Percentiles rank a stretch among this genome's conserved stretches.
Evolutionary conservation across 2,113 vertebrate species (phyloP).

Genomic region (Melanocharis versteri): DNA sequence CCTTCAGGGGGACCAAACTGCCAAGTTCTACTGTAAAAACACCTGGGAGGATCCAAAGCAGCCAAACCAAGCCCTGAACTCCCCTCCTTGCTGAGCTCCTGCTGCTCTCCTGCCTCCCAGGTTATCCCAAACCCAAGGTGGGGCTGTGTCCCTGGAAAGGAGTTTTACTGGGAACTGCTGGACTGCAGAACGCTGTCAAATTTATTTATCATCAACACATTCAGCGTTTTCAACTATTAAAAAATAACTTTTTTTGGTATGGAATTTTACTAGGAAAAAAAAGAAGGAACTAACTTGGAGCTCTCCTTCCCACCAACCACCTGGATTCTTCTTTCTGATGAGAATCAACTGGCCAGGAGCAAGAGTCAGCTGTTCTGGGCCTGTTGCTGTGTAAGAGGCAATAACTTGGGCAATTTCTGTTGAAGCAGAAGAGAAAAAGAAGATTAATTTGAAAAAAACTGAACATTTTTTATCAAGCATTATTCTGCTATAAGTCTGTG

Average conservation of each 20-base stretch:
- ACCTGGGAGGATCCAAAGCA: background rate
- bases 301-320: slow-evolving; percentile 99
- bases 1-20: background rate
- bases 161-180: background rate
- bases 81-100: background rate
- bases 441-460: background rate
- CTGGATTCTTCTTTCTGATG: slow-evolving; percentile 96
- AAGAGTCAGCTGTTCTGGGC: slow-evolving; percentile 93
- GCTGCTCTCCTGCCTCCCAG: background rate
- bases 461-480: background rate
- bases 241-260: background rate
- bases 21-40: background rate
- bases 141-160: background rate
- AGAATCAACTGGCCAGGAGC: slow-evolving; percentile 96
- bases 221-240: background rate
- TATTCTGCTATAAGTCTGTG: background rate
- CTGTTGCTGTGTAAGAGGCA: slow-evolving; percentile 91
- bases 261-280: background rate
- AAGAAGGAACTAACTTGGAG: slow-evolving; percentile 82
- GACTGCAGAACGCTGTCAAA: background rate
- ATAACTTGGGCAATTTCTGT: slow-evolving; percentile 98
- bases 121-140: background rate
- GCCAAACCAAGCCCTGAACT: background rate
- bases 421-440: background rate
- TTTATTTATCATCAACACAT: background rate